Base-by-base conservation (phyloP, 2,113 vertebrate species). In the Lipophrys pholis region DNA sequence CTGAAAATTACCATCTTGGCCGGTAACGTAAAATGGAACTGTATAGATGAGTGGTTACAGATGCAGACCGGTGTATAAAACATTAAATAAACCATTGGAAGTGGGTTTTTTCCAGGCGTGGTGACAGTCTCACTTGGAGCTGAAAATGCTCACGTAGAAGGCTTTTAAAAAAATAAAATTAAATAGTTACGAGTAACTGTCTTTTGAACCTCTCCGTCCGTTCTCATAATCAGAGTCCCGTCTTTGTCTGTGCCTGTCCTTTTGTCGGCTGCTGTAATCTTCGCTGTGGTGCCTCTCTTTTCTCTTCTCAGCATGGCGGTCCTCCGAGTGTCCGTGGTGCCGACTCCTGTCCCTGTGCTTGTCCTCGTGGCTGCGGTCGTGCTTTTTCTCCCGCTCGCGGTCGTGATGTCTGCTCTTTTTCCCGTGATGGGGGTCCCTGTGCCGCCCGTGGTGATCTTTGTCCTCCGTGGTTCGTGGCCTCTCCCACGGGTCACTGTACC, bases 401-500 rank as follows among this genome's bases (percentile, higher is more conserved):
- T 95, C 96, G 3, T 96, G 88, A 53, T 93, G 94, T 38, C 94
- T 90, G 66, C 95, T 95, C 85, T 97, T 97, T 82, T 95, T 97
- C 70, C 93, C 89, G 11, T 95, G 95, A 74, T 96, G 95, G 0
- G 95, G 90, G 52, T 96, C 96, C 74, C 92, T 87, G 63, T 95
- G 95, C 51, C 93, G 91, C 21, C 84, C 82, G 0, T 94, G 90
- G 65, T 92, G 93, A 56, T 97, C 96, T 30, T 88, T 86, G 65
- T 96, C 95, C 4, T 94, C 95, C 8, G 78, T 73, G 16, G 91
- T 92, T 1, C 93, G 94, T 1, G 94, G 93, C 84, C 95, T 95
- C 80, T 96, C 96, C 95, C 96, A 97, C 14, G 94, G 95, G 81
- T 97, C 96, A 0, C 91, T 94, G 78, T 96, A 95, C 11, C 91